Evolutionary conservation across 2,888 invertebrate species (phyloP).

Genomic region (Autographa gamma): DNA sequence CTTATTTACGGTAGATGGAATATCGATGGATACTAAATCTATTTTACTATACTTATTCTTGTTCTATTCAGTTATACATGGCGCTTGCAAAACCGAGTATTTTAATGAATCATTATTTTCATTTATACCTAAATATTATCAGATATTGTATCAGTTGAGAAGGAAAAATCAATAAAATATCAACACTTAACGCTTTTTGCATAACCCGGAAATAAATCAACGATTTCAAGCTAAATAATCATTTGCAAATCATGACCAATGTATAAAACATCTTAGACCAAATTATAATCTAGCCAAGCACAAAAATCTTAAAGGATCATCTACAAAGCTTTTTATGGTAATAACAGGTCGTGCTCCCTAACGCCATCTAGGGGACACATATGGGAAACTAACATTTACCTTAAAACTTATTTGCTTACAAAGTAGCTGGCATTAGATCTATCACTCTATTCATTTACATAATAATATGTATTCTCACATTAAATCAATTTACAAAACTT

Average conservation of each 20-base stretch:
- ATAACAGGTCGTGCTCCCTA: neutral
- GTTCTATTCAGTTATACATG: too few relatives aligned
- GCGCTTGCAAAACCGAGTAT: too few relatives aligned
- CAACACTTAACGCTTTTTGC: neutral
- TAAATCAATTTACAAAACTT: constrained; percentile 30
- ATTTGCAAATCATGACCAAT: neutral
- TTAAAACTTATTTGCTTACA: too few relatives aligned
- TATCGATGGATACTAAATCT: too few relatives aligned
- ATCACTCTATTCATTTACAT: neutral
- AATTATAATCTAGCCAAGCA: neutral
- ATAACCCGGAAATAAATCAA: neutral
- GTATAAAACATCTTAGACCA: neutral
- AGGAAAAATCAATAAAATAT: neutral
- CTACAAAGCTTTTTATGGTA: neutral
- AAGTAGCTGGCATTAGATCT: neutral
- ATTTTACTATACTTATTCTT: too few relatives aligned
- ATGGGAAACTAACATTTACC: too few relatives aligned
- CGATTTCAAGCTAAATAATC: neutral
- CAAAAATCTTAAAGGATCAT: neutral
- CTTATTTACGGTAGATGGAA: too few relatives aligned
- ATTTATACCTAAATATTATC: too few relatives aligned
- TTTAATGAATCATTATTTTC: too few relatives aligned
- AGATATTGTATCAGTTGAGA: too few relatives aligned
- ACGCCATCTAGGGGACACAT: neutral
- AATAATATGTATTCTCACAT: neutral